phyloP scores from a whole-genome alignment of 2,888 invertebrate genomes.

The Hypselothyrea guttata region DNA sequence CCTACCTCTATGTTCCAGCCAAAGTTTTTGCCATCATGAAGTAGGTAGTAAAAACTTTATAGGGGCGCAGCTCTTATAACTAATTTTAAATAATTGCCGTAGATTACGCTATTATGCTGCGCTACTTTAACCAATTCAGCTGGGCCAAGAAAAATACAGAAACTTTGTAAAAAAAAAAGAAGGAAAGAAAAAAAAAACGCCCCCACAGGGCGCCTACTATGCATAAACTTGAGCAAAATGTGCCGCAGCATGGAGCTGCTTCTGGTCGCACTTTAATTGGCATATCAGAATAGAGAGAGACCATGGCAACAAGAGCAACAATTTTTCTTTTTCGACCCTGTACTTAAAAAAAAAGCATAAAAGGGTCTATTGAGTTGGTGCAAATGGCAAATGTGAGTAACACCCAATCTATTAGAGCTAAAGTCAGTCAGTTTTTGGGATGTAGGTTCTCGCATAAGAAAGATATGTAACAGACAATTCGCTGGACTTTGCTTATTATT shows the following conservation, averaged over 20 bases:
- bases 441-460: no score
- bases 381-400: no score
- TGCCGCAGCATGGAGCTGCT: constrained; percentile 21
- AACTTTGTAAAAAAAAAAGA: constrained; percentile 1
- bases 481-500: no score
- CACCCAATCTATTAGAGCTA: no score
- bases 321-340: constrained; percentile 40
- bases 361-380: no score
- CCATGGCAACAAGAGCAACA: constrained; percentile 38
- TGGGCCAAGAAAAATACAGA: constrained; percentile 12
- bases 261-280: constrained; percentile 73
- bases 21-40: constrained; percentile 8
- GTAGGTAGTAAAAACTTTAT: constrained; percentile 11
- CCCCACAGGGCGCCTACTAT: constrained; percentile 33
- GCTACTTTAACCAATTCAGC: constrained; percentile 24
- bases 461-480: no score
- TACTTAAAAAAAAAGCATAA: no score
- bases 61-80: constrained; percentile 41
- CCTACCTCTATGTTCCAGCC: not conserved
- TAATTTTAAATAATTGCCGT: constrained; percentile 70
- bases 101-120: constrained; percentile 55
- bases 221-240: not conserved
- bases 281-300: constrained; percentile 53
- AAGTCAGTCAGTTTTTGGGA: no score
- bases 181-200: constrained; percentile 42